Percentiles rank a stretch among this genome's conserved stretches.
phyloP scores from a whole-genome alignment of 2,113 vertebrate species.

The Pycnonotus jocosus region DNA sequence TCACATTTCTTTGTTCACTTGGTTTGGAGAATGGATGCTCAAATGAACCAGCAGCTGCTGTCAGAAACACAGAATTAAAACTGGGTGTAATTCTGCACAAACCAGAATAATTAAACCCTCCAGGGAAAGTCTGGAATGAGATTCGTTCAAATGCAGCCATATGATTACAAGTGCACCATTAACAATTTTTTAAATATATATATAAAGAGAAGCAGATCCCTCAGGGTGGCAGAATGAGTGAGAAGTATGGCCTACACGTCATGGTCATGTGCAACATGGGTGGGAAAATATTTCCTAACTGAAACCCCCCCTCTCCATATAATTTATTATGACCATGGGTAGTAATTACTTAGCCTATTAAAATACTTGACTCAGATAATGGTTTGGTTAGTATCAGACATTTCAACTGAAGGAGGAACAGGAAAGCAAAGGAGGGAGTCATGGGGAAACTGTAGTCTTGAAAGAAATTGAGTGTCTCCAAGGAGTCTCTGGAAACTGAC shows the following conservation, averaged over 20 bases:
- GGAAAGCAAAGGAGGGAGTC: neutral
- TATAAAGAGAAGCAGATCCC: neutral
- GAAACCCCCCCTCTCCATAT: neutral
- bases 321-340: conserved; percentile 19
- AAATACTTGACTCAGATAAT: conserved; percentile 15
- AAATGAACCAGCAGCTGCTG: neutral
- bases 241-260: conserved; percentile 6
- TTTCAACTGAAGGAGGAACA: neutral
- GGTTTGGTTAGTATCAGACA: neutral
- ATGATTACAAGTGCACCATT: conserved; percentile 8
- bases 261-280: neutral
- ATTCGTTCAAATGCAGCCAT: neutral
- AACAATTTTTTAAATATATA: neutral
- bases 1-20: neutral
- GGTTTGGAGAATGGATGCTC: neutral
- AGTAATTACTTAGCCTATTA: conserved; percentile 32
- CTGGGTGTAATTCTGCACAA: neutral
- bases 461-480: neutral
- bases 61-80: neutral
- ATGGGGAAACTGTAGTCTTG: neutral
- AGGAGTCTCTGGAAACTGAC: neutral
- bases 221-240: neutral
- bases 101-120: conserved; percentile 20
- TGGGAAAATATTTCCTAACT: conserved; percentile 23
- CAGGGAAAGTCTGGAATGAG: conserved; percentile 10